Conservation (phyloP, 2,113 vertebrate species). For the Notarius lentiginosus region DNA sequence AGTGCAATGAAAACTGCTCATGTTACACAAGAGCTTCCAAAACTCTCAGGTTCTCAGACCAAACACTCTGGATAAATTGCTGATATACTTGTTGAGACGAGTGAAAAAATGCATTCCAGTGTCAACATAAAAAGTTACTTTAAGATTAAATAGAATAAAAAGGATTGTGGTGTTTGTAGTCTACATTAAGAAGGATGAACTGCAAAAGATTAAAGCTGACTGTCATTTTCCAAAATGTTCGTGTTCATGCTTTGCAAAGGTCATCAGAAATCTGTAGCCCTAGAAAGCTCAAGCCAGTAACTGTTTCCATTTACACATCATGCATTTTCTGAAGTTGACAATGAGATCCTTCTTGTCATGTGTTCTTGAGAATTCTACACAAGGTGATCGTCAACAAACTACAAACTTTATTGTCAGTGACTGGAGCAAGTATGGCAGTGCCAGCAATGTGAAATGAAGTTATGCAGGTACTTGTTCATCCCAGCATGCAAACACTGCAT, state of each 20-base stretch:
- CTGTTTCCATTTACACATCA: constrained; percentile 9
- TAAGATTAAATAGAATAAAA: constrained; percentile 3
- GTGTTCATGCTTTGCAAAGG: constrained; percentile 4
- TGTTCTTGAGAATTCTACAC: neutral
- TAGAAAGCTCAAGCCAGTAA: neutral
- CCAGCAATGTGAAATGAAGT: neutral
- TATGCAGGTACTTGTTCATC: too few species aligned
- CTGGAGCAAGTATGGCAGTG: neutral
- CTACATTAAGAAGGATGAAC: neutral
- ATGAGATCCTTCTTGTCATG: neutral
- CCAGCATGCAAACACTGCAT: too few species aligned
- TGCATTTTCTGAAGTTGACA: neutral
- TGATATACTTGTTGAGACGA: constrained; percentile 14
- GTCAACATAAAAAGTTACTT: constrained; percentile 20
- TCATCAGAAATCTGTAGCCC: constrained; percentile 19
- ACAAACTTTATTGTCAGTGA: neutral
- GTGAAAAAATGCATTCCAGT: constrained; percentile 26
- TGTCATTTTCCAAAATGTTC: neutral
- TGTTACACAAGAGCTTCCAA: constrained; percentile 14
- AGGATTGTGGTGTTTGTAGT: neutral
- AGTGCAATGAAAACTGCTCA: constrained; percentile 17
- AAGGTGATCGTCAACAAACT: neutral
- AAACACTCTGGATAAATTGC: constrained; percentile 16
- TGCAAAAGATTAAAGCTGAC: neutral
- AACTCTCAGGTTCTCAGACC: constrained; percentile 3